phyloP scores from a whole-genome alignment of 2,797 vertebrate species.

The Eremophila alpestris region DNA sequence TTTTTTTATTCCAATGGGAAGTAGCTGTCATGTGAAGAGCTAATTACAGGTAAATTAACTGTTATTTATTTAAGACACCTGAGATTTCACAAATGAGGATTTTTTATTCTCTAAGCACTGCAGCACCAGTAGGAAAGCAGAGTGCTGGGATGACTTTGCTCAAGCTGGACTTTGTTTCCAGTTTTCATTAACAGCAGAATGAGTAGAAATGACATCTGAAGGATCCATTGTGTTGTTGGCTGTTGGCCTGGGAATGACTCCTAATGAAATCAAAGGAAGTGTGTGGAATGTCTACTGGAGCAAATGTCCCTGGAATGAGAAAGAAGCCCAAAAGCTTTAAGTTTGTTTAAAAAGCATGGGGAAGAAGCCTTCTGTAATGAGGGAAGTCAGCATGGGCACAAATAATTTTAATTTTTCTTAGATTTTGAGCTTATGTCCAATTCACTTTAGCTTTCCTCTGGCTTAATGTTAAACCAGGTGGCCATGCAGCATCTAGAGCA shows the following conservation, averaged over 20 bases:
- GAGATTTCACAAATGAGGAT: background rate
- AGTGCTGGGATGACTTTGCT: background rate
- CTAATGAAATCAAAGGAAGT: background rate
- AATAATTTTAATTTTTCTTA: background rate
- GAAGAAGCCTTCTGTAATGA: background rate
- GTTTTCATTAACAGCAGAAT: background rate
- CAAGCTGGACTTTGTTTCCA: background rate
- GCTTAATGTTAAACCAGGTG: background rate
- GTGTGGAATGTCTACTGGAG: background rate
- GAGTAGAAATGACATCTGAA: background rate
- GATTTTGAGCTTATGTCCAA: background rate
- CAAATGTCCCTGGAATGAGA: background rate
- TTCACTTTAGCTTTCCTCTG: background rate
- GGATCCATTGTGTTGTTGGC: background rate
- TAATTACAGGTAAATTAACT: background rate
- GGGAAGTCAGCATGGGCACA: background rate
- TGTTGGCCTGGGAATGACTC: background rate
- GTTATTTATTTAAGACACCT: background rate
- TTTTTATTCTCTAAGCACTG: background rate
- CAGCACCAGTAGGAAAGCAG: background rate
- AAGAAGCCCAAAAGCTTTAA: background rate
- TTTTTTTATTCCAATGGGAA: background rate
- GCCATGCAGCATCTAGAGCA: background rate
- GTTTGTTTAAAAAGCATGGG: background rate
- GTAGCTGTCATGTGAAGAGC: background rate